Base-by-base conservation (phyloP, 2,113 vertebrate genomes). In the Hemiscyllium ocellatum region DNA sequence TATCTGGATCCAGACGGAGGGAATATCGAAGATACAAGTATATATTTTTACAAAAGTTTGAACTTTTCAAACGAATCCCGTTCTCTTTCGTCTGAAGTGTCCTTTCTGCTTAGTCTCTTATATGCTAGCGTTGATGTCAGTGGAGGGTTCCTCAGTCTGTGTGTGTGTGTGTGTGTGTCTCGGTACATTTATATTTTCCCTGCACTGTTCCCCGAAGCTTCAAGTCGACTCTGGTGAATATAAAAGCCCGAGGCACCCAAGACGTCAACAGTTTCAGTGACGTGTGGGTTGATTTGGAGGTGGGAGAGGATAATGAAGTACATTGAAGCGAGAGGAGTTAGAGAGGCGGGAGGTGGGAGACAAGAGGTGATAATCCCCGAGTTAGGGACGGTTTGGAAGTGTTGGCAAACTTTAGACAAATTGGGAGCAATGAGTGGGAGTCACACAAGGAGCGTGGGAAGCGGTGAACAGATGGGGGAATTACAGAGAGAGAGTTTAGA, bases 241-340 rank as follows among this genome's bases (percentile, higher is more conserved):
- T 65, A 91, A 29, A 91, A 91, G 87, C 52, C 89, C 89, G 2
- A 19, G 20, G 2, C 61, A 37, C 2, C 17, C 12, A 61, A 93
- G 89, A 93, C 89, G 61, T 93, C 89, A 66, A 66, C 19, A 29
- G 89, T 6, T 93, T 93, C 37, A 93, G 89, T 93, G 61, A 10
- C 89, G 61, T 68, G 89, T 66, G 61, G 89, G 56, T 33, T 5
- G 70, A 24, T 69, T 69, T 17, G 68, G 19, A 17, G 17, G 4
- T 50, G 89, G 37, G 56, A 66, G 61, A 93, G 61, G 6, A 83
- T 42, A 42, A 42, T 83, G 20, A 37, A 12, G 6, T 83, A 5
- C 26, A n/a, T 20, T 17, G 33, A 37, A 61, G 19, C 61, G 89
- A 37, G 89, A 37, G n/a, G 65, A 61, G 17, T 37, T 17, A 37